Base-by-base conservation (phyloP, 2,888 invertebrate genomes). In the Machimus atricapillus region DNA sequence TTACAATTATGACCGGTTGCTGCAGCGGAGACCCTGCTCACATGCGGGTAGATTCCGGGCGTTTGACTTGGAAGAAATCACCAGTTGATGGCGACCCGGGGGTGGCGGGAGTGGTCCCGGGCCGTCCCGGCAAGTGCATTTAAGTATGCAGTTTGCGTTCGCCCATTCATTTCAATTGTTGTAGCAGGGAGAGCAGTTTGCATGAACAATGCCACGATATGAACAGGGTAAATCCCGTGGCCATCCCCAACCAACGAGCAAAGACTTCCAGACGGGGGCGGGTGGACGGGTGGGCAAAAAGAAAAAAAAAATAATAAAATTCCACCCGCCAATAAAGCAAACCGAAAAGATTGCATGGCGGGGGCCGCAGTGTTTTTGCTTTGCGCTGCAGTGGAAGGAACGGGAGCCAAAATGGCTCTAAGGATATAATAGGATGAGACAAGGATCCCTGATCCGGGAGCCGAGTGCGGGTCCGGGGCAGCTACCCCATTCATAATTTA, bases 121-220 rank as follows among this genome's bases (percentile, higher is more conserved):
- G 23, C 23, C 31, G 37, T 52, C 16, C 83, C 14, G 16, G 40
- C 12, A 66, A 83, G 40, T 83, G 83, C 52, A 76, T 76, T 85
- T 76, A 85, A 76, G 85, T 85, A 85, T 85, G 85, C 85, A 85
- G 85, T 76, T 85, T 74, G 85, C 85, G 85, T 85, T 76, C 85
- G 31, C 27, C 85, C 76, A 85, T 85, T 85, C 85, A 85, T 85
- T 85, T 85, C 85, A 76, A 85, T 85, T 85, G 85, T 85, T 81
- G 74, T 52, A 74, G 76, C 46, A 85, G 7, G 40, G 46, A 74
- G 74, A 85, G 74, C 74, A 19, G 74, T 74, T 85, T 85, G 85
- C 73, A 85, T 85, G 85, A 85, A 85, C 74, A 85, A 85, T 85
- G 34, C 52, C 34, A 34, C 52, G 56, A 81, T 56, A 56, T 81